Conservation (phyloP, 1,140 invertebrate genomes). For the Drosophila grimshawi region DNA sequence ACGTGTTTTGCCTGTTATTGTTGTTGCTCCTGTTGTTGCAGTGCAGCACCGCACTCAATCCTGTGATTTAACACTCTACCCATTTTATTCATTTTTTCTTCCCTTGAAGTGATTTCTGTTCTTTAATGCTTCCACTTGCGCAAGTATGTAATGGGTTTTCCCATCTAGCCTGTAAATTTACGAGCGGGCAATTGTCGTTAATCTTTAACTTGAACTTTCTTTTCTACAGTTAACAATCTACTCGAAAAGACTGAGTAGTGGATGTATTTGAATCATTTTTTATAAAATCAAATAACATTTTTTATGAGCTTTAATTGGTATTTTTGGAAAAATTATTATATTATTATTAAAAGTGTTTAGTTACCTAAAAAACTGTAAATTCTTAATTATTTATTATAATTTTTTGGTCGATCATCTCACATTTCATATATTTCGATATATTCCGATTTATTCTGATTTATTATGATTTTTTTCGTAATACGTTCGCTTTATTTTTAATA, state of each 20-base stretch:
- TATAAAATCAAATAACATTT: no score
- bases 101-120: not conserved
- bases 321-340: no score
- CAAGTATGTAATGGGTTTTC: conserved; percentile 4
- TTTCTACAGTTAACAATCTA: conserved; percentile 9
- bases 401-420: no score
- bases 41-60: conserved; percentile 21
- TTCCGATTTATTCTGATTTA: no score
- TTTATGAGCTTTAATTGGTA: no score
- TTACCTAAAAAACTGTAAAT: no score
- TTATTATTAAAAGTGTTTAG: no score
- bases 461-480: no score
- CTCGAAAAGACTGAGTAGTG: not conserved
- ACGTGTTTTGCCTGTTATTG: conserved; percentile 55
- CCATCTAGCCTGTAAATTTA: conserved; percentile 12
- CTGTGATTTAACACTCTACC: conserved; percentile 13
- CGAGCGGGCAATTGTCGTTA: conserved; percentile 18
- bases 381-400: no score
- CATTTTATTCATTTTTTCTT: conserved; percentile 3
- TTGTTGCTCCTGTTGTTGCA: conserved; percentile 21
- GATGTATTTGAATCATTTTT: not conserved
- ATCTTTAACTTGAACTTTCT: conserved; percentile 3
- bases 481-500: no score
- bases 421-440: no score
- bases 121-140: conserved; percentile 8